A percentile compares a stretch with the other conserved stretches of the same genome.
Evolutionary conservation across 92 coral and sea anemone genomes (phyloP).

Genomic region (Chrysogorgia sp.): DNA sequence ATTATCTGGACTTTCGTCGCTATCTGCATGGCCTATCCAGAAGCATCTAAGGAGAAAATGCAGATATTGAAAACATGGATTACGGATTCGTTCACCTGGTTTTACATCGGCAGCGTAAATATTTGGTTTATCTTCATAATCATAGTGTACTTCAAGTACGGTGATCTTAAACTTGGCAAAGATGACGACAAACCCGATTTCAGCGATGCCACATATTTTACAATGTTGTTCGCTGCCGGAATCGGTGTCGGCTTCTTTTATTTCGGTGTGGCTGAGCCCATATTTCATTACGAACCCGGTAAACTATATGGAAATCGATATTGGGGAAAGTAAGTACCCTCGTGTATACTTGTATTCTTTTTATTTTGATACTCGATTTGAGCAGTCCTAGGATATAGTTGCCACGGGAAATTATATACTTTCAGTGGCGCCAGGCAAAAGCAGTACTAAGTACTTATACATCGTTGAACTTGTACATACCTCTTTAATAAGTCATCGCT

Average conservation of each 20-base stretch:
- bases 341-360: no score
- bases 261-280: conserved; percentile 67
- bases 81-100: conserved; percentile 74
- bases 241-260: conserved; percentile 79
- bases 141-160: conserved; percentile 74
- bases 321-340: conserved; percentile 66
- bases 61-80: conserved; percentile 64
- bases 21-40: conserved; percentile 53
- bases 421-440: no score
- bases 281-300: conserved; percentile 49
- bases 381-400: no score
- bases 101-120: conserved; percentile 85
- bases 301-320: conserved; percentile 64
- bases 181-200: conserved; percentile 82
- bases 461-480: no score
- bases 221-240: conserved; percentile 83
- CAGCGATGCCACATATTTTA: conserved; percentile 77
- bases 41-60: conserved; percentile 47
- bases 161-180: conserved; percentile 72
- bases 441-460: no score
- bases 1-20: conserved; percentile 70
- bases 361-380: no score
- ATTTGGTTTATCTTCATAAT: conserved; percentile 77
- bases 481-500: no score
- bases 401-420: no score